phyloP scores from a whole-genome alignment of 1,140 invertebrate genomes.

The Trissolcus basalis region DNA sequence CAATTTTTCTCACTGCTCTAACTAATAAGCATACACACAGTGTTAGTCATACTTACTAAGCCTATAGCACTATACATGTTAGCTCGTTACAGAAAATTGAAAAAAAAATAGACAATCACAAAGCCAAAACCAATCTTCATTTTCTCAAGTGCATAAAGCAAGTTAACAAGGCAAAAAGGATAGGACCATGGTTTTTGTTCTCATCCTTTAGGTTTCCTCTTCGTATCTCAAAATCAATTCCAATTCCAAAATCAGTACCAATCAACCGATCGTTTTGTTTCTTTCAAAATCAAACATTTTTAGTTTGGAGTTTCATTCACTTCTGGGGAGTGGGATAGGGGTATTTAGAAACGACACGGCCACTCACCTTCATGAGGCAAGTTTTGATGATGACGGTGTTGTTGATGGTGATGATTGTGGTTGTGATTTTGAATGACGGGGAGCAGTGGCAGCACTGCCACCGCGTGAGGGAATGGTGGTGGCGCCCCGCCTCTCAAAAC shows the following conservation, averaged over 20 bases:
- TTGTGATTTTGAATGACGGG: conserved; percentile 73
- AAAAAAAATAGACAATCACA: neutral
- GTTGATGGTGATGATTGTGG: conserved; percentile 68
- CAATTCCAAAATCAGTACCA: no score
- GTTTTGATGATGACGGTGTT: conserved; percentile 72
- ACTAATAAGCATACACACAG: conserved; percentile 28
- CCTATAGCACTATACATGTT: conserved; percentile 28
- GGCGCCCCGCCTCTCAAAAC: conserved; percentile 71
- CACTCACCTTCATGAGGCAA: conserved; percentile 77
- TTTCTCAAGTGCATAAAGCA: conserved; percentile 14
- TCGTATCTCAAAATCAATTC: no score
- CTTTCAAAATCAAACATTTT: no score
- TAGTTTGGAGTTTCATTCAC: no score
- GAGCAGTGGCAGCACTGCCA: conserved; percentile 81
- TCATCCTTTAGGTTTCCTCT: no score
- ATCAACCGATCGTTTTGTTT: no score
- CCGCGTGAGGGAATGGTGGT: conserved; percentile 80
- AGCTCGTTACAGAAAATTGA: conserved; percentile 17
- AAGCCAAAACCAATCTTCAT: neutral
- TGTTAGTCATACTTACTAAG: conserved; percentile 31
- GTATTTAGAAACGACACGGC: conserved; percentile 23
- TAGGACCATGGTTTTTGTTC: no score
- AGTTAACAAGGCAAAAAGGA: neutral
- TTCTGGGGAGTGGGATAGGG: no score
- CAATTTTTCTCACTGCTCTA: conserved; percentile 15